Percentiles rank a stretch among this genome's conserved stretches.
These are phyloP conservation scores for Bos javanicus DNA, from an alignment of 2,113 vertebrate genomes.

Conservation along the genomic window DNA sequence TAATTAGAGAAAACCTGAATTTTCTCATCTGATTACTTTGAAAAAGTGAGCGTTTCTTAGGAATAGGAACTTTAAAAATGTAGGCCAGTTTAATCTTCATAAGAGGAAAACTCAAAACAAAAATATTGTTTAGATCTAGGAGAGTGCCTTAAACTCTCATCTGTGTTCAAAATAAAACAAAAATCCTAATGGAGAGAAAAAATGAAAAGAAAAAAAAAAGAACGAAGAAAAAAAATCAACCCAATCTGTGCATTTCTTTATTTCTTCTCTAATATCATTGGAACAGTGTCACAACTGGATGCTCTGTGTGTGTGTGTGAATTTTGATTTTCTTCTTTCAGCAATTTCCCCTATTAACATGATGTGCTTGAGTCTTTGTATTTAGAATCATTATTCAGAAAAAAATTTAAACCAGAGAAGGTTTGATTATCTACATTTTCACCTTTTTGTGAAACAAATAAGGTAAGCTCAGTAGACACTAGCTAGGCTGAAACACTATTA, in stretches of 20 bases:
- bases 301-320: neutral
- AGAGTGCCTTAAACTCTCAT: neutral
- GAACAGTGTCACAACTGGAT: neutral
- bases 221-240: neutral
- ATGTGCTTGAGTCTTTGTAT: constrained; percentile 53
- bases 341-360: neutral
- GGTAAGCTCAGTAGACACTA: constrained; percentile 31
- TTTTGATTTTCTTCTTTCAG: constrained; percentile 36
- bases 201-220: neutral
- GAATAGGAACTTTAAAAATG: neutral
- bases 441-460: constrained; percentile 68
- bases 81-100: neutral
- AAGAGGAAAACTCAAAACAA: constrained; percentile 14
- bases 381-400: constrained; percentile 66
- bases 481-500: constrained; percentile 39
- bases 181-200: neutral
- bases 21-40: neutral
- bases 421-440: constrained; percentile 59
- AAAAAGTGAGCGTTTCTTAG: neutral
- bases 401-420: constrained; percentile 33
- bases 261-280: neutral
- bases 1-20: constrained; percentile 19
- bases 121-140: constrained; percentile 2
- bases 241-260: neutral
- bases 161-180: neutral